phyloP scores from a whole-genome alignment of 2,113 vertebrate species.

The Halcyon senegalensis region DNA sequence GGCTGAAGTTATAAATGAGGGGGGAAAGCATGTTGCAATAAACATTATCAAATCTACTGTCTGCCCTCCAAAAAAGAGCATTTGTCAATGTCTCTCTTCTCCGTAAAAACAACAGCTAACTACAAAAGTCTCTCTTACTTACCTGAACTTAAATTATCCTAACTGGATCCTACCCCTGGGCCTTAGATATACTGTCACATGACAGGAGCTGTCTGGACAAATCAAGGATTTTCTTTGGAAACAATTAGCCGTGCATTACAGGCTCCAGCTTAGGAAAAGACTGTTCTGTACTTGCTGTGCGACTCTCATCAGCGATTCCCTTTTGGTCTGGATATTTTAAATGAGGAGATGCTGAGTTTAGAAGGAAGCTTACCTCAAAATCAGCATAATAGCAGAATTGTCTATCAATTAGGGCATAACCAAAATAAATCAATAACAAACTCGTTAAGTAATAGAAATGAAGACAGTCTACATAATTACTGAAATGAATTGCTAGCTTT shows the following conservation, averaged over 20 bases:
- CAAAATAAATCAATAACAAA: neutral
- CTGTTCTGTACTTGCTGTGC: neutral
- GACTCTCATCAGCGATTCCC: neutral
- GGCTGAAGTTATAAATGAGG: neutral
- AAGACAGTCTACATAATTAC: neutral
- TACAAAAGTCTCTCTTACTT: neutral
- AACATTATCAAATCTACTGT: neutral
- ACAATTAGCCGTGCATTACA: constrained; percentile 1
- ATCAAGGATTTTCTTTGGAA: constrained; percentile 51
- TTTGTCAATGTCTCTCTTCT: constrained; percentile 8
- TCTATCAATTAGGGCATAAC: neutral
- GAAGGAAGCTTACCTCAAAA: neutral
- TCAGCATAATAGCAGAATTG: neutral
- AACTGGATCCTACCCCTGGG: neutral
- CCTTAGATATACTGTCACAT: neutral
- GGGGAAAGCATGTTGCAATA: neutral
- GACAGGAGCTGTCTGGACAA: constrained; percentile 17
- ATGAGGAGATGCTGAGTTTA: neutral
- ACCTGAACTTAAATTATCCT: constrained; percentile 12
- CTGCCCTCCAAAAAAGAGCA: neutral
- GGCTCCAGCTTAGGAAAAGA: neutral
- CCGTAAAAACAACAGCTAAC: neutral
- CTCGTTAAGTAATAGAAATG: neutral
- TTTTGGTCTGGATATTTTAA: neutral
- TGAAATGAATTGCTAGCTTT: neutral